Conservation (phyloP, 2,113 vertebrate genomes). For the Halichoerus grypus region DNA sequence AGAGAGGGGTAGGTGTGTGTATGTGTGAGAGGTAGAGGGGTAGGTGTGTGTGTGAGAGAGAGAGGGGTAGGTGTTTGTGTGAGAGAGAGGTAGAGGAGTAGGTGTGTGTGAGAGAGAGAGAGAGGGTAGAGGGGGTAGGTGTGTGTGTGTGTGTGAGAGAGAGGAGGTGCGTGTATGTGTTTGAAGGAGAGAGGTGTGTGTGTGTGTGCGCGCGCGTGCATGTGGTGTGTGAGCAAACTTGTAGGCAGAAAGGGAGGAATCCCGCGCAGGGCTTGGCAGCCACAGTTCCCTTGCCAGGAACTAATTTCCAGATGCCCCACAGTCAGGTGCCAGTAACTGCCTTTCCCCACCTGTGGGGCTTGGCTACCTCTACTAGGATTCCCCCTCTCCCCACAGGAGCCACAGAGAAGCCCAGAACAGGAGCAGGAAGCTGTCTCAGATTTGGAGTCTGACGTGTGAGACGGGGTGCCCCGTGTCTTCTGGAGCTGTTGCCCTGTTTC, state of each 20-base stretch:
- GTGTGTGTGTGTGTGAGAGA: neutral
- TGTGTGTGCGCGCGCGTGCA: neutral
- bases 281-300: slow-evolving; percentile 40
- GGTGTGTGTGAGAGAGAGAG: neutral
- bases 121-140: neutral
- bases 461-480: rapidly evolving
- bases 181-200: neutral
- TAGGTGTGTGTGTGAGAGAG: too few species aligned
- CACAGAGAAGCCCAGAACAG: neutral
- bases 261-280: neutral
- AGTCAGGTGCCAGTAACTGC: neutral
- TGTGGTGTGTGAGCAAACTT: neutral
- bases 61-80: too few species aligned
- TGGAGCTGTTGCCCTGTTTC: neutral
- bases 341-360: slow-evolving; percentile 41
- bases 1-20: too few species aligned
- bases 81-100: too few species aligned
- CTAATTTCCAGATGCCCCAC: slow-evolving; percentile 45
- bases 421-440: neutral
- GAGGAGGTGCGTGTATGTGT: neutral
- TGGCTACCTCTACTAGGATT: slow-evolving; percentile 31
- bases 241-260: slow-evolving; percentile 1
- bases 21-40: too few species aligned
- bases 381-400: neutral
- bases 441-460: neutral